Base-by-base conservation (phyloP, 1,140 invertebrate genomes). In the Neodiprion fabricii region DNA sequence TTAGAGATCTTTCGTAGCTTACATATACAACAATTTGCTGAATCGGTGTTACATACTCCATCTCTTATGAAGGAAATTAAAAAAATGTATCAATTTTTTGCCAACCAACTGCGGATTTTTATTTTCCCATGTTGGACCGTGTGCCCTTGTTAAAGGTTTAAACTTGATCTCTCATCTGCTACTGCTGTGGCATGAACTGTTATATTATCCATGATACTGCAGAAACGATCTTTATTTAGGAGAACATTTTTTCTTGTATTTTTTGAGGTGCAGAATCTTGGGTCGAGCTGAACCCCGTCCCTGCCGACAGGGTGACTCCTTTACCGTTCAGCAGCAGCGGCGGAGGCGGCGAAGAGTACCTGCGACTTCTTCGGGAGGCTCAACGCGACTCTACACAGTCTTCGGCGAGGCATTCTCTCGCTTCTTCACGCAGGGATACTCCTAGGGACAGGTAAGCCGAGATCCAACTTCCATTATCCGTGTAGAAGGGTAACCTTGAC, bases 301-400 rank as follows among this genome's bases (percentile, higher is more conserved):
- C 91, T 71, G 90, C 92, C 9, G 93, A 92, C 71, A 91, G 93
- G 78, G 89, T 93, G 74, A 93, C 93, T 9, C 92, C 92, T n/a
- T 83, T 93, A 70, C 90, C 91, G 7, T 92, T 92, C 72, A 85
- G 88, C 74, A 90, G 89, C 70, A 89, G 90, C 14, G 53, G 53
- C 4, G 53, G 53, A 14, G 86, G 85, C 14, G 86, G 89, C 23
- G 93, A 95, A 80, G 96, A 97, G 82, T 97, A 96, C 85, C 89
- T 97, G 77, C 90, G 95, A 74, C 90, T 97, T 77, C 89, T 97
- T 72, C 89, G 93, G 71, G 96, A 97, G 87, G 96, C 96, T 0
- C 95, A 97, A 89, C 87, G 94, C 17, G 96, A 97, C 88, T 96
- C 94, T 75, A 94, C 95, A 77, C 93, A 95, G 81, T 96, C 95